Conservation (phyloP, 2,797 vertebrate genomes). For the Apogon talboti region DNA sequence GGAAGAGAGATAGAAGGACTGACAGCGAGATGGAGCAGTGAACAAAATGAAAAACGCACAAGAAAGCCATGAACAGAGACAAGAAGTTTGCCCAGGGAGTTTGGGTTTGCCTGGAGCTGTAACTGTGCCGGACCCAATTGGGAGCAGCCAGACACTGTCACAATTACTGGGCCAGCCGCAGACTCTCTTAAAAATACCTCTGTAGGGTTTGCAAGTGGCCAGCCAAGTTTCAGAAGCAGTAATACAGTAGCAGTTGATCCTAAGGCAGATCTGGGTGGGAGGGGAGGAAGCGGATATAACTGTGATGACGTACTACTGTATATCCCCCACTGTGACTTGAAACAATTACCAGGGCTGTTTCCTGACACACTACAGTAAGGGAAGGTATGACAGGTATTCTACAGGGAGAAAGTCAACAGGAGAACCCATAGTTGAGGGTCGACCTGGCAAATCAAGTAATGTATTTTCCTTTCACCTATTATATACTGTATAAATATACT, state of each 20-base stretch:
- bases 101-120: constrained; percentile 61
- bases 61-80: constrained; percentile 61
- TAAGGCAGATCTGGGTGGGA: constrained; percentile 47
- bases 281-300: constrained; percentile 49
- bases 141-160: constrained; percentile 79
- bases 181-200: constrained; percentile 86
- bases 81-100: constrained; percentile 60
- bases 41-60: constrained; percentile 57
- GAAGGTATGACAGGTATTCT: constrained; percentile 25
- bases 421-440: not conserved
- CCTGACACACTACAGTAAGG: constrained; percentile 10
- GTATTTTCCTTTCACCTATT: not conserved
- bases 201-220: constrained; percentile 74
- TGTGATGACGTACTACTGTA: constrained; percentile 49
- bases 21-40: constrained; percentile 41
- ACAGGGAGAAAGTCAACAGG: constrained; percentile 7
- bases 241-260: constrained; percentile 70
- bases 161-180: constrained; percentile 81
- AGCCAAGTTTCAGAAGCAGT: constrained; percentile 70
- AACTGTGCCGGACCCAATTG: constrained; percentile 66
- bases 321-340: constrained; percentile 21
- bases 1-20: constrained; percentile 31
- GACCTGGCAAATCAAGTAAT: not conserved
- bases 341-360: constrained; percentile 33
- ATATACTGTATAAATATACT: not conserved